Conservation (phyloP, 2,797 vertebrate genomes). For the Orientallactaga sibirica region DNA sequence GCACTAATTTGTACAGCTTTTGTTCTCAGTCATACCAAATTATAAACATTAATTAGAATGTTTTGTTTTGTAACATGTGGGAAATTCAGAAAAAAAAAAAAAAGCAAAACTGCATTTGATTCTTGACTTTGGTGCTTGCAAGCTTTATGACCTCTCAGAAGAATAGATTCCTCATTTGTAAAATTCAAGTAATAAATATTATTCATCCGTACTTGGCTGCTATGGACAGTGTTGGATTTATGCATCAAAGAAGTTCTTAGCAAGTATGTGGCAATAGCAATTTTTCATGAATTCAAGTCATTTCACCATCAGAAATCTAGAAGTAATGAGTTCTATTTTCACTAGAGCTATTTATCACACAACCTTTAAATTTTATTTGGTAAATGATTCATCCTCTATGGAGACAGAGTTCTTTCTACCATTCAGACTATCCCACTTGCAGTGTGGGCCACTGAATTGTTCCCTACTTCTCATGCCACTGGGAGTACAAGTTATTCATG, state of each 20-base stretch:
- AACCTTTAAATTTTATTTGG: neutral
- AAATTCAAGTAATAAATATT: slow-evolving; percentile 39
- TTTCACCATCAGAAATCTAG: neutral
- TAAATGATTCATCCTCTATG: neutral
- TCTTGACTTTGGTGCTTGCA: neutral
- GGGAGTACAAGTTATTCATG: neutral
- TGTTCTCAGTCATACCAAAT: neutral
- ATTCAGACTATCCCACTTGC: neutral
- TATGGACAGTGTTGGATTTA: neutral
- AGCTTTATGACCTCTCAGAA: neutral
- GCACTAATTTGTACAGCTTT: neutral
- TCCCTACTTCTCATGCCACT: neutral
- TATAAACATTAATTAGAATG: slow-evolving; percentile 47
- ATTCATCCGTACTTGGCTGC: neutral
- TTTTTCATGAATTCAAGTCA: slow-evolving; percentile 26
- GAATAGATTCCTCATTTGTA: neutral
- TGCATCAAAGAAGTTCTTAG: slow-evolving; percentile 16
- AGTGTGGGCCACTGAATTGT: neutral
- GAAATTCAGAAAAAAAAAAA: neutral
- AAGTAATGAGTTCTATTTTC: neutral
- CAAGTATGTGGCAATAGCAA: neutral
- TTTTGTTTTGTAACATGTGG: neutral
- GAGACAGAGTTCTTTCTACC: neutral
- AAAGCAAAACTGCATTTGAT: slow-evolving; percentile 22
- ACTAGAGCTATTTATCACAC: slow-evolving; percentile 37